Base-by-base conservation (phyloP, 2,888 invertebrate species). In the Sphaerophoria taeniata region DNA sequence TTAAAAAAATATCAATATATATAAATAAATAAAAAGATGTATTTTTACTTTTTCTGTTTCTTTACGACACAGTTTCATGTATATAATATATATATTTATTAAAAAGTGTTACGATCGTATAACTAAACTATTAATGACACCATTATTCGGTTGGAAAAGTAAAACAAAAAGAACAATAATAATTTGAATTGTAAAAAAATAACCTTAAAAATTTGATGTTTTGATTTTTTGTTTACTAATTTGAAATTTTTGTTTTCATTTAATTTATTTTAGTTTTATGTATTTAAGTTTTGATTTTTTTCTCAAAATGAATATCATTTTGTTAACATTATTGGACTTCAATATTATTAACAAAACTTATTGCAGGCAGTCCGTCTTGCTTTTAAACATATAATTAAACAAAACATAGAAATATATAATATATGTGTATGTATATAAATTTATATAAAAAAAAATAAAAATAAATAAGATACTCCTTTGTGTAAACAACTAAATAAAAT, bases 321-420 rank as follows among this genome's bases (percentile, higher is more conserved):
- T 90, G 90, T 90, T 90, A 90, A 90, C 90, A 90, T 81, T 81
- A 86, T 87, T 89, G 90, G 89, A 89, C 90, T 90, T 88, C 87
- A 89, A 89, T 89, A 90, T 87, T 90, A 89, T 90, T 90, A 90
- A 89, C 89, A 89, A 89, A 90, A 90, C 88, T 89, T 91, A 91
- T 91, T 91, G 91, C 91, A 91, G 90, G 90, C 91, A 91, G 90
- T 91, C 90, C 90, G 73, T 87, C 86, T 87, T 85, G 80, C 74
- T 83, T 72, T 83, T 71, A 76, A 16, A 49, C 63, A 71, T 39
- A 58, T 88, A 88, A 79, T 81, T 72, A 77, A 61, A 76, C 60
- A 76, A 60, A 74, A 65, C 75, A 58, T 63, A 79, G 63, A 70
- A 79, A 63, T 69, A 83, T 63, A 73, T 65, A 55, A 88, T 87